phyloP scores from a whole-genome alignment of 2,797 vertebrate species.

The Zenarchopterus dispar region DNA sequence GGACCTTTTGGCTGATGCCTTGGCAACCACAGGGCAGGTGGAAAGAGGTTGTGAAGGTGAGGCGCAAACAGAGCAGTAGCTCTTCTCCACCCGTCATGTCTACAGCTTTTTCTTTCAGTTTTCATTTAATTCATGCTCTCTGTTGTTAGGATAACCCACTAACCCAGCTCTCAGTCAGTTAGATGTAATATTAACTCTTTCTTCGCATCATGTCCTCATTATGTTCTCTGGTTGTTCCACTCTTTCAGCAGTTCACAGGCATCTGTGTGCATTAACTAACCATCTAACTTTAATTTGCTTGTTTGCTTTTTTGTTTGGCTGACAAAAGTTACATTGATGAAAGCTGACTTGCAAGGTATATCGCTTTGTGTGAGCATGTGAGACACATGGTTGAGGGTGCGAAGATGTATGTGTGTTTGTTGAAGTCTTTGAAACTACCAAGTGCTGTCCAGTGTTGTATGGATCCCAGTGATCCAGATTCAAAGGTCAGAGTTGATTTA shows the following conservation, averaged over 20 bases:
- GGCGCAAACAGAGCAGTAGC: conserved; percentile 25
- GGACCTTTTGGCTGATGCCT: conserved; percentile 94
- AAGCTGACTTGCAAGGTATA: conserved; percentile 99
- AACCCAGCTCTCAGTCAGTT: conserved; percentile 57
- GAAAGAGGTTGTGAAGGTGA: conserved; percentile 98
- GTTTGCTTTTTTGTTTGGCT: conserved; percentile 93
- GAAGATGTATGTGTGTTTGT: conserved; percentile 3
- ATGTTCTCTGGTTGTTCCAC: conserved; percentile 51
- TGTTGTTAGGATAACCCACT: conserved; percentile 66
- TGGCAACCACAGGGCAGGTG: conserved; percentile 94
- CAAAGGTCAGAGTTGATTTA: conserved; percentile 72
- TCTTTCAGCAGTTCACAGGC: conserved; percentile 81
- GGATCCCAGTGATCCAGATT: conserved; percentile 77
- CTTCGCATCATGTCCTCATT: conserved; percentile 50
- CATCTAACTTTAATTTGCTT: conserved; percentile 92
- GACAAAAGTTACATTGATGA: conserved; percentile 99
- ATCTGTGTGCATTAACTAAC: conserved; percentile 96
- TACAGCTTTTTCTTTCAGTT: conserved; percentile 44
- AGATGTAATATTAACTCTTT: conserved; percentile 48
- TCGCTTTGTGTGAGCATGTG: conserved; percentile 84
- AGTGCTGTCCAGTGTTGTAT: conserved; percentile 76
- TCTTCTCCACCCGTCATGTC: conserved; percentile 16
- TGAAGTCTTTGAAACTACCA: conserved; percentile 53
- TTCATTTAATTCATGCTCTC: conserved; percentile 54
- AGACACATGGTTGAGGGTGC: conserved; percentile 51